phyloP scores from a whole-genome alignment of 2,888 invertebrate species.

The Heliconius ismenius region DNA sequence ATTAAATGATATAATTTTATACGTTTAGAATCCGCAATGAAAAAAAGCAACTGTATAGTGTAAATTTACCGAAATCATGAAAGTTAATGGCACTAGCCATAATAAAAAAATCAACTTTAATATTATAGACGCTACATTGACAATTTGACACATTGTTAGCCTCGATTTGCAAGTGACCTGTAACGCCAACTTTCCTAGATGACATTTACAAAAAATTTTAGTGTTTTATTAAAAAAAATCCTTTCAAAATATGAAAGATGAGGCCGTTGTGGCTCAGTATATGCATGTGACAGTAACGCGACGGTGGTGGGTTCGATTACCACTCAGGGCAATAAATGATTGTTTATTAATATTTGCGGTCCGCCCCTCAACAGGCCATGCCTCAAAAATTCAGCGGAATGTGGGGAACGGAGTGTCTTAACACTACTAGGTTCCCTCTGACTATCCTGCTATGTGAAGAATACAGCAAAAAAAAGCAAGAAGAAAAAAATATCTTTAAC shows the following conservation, averaged over 20 bases:
- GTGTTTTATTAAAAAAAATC: neutral
- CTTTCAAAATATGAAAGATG: neutral
- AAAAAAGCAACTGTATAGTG: neutral
- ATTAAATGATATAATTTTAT: neutral
- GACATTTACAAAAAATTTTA: constrained; percentile 12
- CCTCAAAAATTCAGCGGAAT: too few relatives aligned
- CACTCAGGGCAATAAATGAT: too few relatives aligned
- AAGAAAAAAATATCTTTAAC: neutral
- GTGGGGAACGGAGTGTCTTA: too few relatives aligned
- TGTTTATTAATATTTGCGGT: too few relatives aligned
- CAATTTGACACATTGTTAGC: constrained; percentile 31
- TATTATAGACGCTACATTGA: constrained; percentile 16
- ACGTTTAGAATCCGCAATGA: neutral
- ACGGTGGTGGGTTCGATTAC: too few relatives aligned
- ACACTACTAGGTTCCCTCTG: too few relatives aligned
- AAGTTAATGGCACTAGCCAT: constrained; percentile 20
- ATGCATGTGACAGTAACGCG: too few relatives aligned
- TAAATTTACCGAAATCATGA: constrained; percentile 8
- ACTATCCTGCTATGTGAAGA: too few relatives aligned
- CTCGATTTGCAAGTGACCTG: constrained; percentile 28
- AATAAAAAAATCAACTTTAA: constrained; percentile 12
- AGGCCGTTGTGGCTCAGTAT: too few relatives aligned
- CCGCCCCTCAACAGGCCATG: too few relatives aligned
- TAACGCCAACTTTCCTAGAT: constrained; percentile 24
- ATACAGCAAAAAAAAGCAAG: too few relatives aligned